Percentiles rank a stretch among this genome's conserved stretches.
phyloP scores from a whole-genome alignment of 2,888 invertebrate genomes.

The Erebia ligea region DNA sequence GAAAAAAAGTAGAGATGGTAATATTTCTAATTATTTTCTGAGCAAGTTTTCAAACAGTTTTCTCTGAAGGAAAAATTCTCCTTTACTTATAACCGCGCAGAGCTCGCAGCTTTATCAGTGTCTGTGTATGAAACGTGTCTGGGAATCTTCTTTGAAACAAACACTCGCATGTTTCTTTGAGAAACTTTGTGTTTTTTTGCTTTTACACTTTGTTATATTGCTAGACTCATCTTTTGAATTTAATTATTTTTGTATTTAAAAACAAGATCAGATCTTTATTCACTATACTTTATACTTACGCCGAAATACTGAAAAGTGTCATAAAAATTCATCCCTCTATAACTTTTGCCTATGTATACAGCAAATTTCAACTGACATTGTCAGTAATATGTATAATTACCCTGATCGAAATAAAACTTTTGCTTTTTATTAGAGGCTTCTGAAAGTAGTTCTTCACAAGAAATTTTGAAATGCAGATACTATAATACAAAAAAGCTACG shows the following conservation, averaged over 20 bases:
- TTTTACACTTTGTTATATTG: neutral
- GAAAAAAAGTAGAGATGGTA: neutral
- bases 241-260: too few species aligned
- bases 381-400: too few species aligned
- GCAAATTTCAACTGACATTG: too few species aligned
- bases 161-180: conserved; percentile 21
- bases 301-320: too few species aligned
- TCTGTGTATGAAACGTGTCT: conserved; percentile 9
- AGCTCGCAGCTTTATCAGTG: conserved; percentile 13
- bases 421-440: too few species aligned
- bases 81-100: conserved; percentile 7
- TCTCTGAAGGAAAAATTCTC: conserved; percentile 12
- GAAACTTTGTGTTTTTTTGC: conserved; percentile 4
- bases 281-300: too few species aligned
- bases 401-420: too few species aligned
- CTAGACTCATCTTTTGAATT: too few species aligned
- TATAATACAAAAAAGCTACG: neutral
- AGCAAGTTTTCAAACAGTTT: conserved; percentile 5
- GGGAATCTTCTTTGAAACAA: conserved; percentile 22
- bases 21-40: neutral
- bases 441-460: too few species aligned
- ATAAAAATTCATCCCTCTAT: too few species aligned
- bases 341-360: too few species aligned
- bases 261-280: too few species aligned
- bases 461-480: neutral